Conservation (phyloP, 2,888 invertebrate genomes). For the Hyposoter didymator region DNA sequence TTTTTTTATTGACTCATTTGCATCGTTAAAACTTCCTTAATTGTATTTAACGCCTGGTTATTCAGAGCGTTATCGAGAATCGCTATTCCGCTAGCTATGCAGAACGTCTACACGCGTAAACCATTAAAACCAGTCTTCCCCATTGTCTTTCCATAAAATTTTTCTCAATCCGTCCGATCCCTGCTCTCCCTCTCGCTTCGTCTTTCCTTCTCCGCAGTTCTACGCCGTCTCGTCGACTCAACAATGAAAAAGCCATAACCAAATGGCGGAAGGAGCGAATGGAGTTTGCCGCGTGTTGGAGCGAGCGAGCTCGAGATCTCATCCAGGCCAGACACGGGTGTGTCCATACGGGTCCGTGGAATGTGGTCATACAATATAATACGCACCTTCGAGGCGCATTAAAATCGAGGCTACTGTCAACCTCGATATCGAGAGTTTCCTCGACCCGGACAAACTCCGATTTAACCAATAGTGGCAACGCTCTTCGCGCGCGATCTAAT, state of each 20-base stretch:
- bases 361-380: constrained; percentile 69
- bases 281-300: constrained; percentile 34
- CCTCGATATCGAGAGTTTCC: constrained; percentile 59
- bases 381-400: constrained; percentile 68
- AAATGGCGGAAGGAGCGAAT: constrained; percentile 49
- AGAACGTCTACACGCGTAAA: constrained; percentile 45
- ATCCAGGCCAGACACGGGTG: constrained; percentile 69
- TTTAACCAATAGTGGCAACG: constrained; percentile 3
- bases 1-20: background rate
- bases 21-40: constrained; percentile 17
- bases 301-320: constrained; percentile 61
- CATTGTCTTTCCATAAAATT: constrained; percentile 56
- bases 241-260: constrained; percentile 67
- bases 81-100: constrained; percentile 41
- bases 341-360: constrained; percentile 65
- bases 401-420: constrained; percentile 69
- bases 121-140: constrained; percentile 60
- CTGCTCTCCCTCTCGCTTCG: background rate
- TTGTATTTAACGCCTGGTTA: constrained; percentile 25
- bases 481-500: constrained; percentile 37
- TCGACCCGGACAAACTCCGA: constrained; percentile 60
- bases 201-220: constrained; percentile 52
- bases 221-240: constrained; percentile 48
- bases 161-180: constrained; percentile 41
- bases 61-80: constrained; percentile 42